phyloP scores from a whole-genome alignment of 2,888 invertebrate species.

The Thecocarcelia acutangulata region DNA sequence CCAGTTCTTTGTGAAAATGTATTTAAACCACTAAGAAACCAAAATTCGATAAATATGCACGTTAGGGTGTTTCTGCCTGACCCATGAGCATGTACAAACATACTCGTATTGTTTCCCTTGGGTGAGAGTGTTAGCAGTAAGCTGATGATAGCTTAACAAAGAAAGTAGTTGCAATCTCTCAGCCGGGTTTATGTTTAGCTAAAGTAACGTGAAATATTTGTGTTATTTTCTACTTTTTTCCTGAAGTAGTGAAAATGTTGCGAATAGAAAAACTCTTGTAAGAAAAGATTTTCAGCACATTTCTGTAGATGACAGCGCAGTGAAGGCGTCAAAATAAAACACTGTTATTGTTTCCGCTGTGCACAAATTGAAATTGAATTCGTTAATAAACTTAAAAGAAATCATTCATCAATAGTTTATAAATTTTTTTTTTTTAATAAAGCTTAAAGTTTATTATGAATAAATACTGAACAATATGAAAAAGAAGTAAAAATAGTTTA shows the following conservation, averaged over 20 bases:
- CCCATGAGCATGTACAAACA: slow-evolving; percentile 5
- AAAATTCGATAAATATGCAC: too few species aligned
- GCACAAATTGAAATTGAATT: slow-evolving; percentile 28
- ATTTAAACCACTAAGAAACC: too few species aligned
- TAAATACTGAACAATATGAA: too few species aligned
- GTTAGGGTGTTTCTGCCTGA: too few species aligned
- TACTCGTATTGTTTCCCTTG: background rate
- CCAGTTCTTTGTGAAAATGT: too few species aligned
- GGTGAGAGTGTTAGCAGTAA: background rate
- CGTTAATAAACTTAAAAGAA: slow-evolving; percentile 36
- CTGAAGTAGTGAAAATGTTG: background rate
- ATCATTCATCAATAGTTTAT: too few species aligned
- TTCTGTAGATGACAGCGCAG: background rate
- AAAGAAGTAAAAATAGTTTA: too few species aligned
- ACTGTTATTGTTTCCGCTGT: background rate
- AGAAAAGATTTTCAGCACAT: slow-evolving; percentile 27
- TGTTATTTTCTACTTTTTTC: slow-evolving; percentile 20
- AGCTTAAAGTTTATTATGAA: too few species aligned
- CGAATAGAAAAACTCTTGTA: background rate
- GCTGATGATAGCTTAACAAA: slow-evolving; percentile 22
- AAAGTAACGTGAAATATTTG: slow-evolving; percentile 31
- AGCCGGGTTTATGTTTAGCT: slow-evolving; percentile 11
- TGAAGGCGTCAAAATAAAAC: background rate
- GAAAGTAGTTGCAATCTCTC: slow-evolving; percentile 44
- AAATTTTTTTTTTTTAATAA: too few species aligned